Percentiles rank a stretch among this genome's conserved stretches.
phyloP scores from a whole-genome alignment of 2,113 vertebrate species.

The Nibea coibor region DNA sequence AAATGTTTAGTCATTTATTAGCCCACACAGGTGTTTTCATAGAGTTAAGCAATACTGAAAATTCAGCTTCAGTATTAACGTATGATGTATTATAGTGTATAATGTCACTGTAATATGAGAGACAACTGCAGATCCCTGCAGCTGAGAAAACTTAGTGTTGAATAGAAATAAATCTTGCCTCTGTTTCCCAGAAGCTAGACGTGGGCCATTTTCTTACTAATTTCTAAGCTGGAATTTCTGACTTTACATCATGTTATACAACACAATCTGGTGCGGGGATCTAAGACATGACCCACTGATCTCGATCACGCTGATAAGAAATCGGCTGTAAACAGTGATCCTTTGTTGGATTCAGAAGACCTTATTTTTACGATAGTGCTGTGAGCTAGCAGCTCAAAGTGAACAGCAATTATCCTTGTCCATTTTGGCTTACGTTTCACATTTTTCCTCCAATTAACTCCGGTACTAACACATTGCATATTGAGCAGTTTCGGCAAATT shows the following conservation, averaged over 20 bases:
- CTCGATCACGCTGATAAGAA: constrained; percentile 13
- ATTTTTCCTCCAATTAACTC: constrained; percentile 70
- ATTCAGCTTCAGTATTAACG: constrained; percentile 30
- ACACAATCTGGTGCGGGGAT: constrained; percentile 11
- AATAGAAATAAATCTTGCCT: constrained; percentile 31
- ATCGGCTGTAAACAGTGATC: constrained; percentile 7
- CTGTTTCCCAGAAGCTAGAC: constrained; percentile 42
- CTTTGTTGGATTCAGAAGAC: constrained; percentile 39
- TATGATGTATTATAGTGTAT: constrained; percentile 36
- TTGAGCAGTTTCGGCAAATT: constrained; percentile 69
- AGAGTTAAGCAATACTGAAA: constrained; percentile 29
- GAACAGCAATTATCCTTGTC: constrained; percentile 68
- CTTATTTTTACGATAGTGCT: constrained; percentile 21
- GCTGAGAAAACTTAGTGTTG: constrained; percentile 55
- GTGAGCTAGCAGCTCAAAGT: constrained; percentile 45
- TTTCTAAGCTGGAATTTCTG: constrained; percentile 2
- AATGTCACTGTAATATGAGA: constrained; percentile 46
- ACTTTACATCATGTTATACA: constrained; percentile 1
- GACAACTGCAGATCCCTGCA: constrained; percentile 45
- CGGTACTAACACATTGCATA: constrained; percentile 51
- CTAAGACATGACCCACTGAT: not conserved
- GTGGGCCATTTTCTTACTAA: not conserved
- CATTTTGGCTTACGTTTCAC: constrained; percentile 67
- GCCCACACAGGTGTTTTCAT: constrained; percentile 43
- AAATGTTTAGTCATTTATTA: constrained; percentile 53